Conservation (phyloP, 1,140 invertebrate species). For the Pseudachorutes palmiensis region DNA sequence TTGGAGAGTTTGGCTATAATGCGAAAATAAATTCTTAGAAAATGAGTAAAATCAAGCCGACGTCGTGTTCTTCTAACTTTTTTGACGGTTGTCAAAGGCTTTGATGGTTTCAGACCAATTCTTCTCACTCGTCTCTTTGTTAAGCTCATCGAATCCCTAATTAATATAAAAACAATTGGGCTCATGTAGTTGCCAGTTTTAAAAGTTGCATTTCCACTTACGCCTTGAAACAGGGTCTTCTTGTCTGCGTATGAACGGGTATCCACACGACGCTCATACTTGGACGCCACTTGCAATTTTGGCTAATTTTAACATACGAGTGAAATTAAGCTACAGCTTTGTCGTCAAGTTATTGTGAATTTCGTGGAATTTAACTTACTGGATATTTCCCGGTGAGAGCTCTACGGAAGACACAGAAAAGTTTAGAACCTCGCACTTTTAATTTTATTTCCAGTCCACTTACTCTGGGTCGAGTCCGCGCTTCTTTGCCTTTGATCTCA, state of each 20-base stretch:
- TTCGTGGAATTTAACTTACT: too few relatives aligned
- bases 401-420: slow-evolving; percentile 44
- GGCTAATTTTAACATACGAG: slow-evolving; percentile 62
- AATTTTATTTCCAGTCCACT: slow-evolving; percentile 38
- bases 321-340: too few relatives aligned
- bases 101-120: slow-evolving; percentile 74
- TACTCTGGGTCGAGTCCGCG: slow-evolving; percentile 87
- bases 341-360: too few relatives aligned
- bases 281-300: slow-evolving; percentile 97
- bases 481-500: slow-evolving; percentile 91
- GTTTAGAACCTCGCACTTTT: too few relatives aligned
- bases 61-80: slow-evolving; percentile 67
- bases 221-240: slow-evolving; percentile 90
- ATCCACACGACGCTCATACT: slow-evolving; percentile 97
- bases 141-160: slow-evolving; percentile 70
- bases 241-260: slow-evolving; percentile 94
- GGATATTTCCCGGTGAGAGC: slow-evolving; percentile 92
- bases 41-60: slow-evolving; percentile 60
- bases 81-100: slow-evolving; percentile 76
- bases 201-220: too few relatives aligned
- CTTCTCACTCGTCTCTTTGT: slow-evolving; percentile 75
- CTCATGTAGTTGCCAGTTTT: too few relatives aligned
- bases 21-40: slow-evolving; percentile 13
- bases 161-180: not conserved
- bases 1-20: slow-evolving; percentile 73